Conservation (phyloP, 2,113 vertebrate genomes). For the rat (Rattus norvegicus) region GRCr8 NC_086020.1:238561501-238562000, state of each 20-base stretch:
- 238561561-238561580: background rate
- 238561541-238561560: background rate
- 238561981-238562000: background rate
- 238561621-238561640: conserved; percentile 38
- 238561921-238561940: conserved; percentile 34
- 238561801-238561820: background rate
- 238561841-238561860: background rate
- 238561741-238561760: conserved; percentile 18
- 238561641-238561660: background rate
- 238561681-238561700: conserved; percentile 40
- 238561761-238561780: conserved; percentile 50
- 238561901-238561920: conserved; percentile 29
- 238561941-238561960: conserved; percentile 28
- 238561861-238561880: conserved; percentile 17
- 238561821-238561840: background rate
- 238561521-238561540: conserved; percentile 20
- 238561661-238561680: conserved; percentile 32
- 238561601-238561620: background rate
- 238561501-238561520: conserved; percentile 5
- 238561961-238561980: background rate
- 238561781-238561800: background rate
- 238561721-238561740: conserved; percentile 36
- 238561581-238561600: conserved; percentile 27
- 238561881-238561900: background rate
- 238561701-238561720: background rate